phyloP scores from a whole-genome alignment of 2,888 invertebrate species.

The Orthonychiurus folsomi region DNA sequence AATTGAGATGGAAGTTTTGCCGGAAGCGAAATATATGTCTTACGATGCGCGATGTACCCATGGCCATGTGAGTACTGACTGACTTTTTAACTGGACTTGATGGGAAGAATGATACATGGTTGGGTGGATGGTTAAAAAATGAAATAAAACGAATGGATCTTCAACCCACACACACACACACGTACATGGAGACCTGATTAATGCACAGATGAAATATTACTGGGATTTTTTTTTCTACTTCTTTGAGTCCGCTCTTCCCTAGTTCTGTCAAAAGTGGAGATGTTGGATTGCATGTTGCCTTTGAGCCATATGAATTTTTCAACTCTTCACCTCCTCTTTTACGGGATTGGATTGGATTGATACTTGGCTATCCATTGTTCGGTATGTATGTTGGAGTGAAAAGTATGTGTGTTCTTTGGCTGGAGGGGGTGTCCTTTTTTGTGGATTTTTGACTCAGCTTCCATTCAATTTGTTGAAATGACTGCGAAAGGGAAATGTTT shows the following conservation, averaged over 20 bases:
- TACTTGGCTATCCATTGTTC: too few relatives aligned
- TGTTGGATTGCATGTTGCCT: not conserved
- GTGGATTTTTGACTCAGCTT: not conserved
- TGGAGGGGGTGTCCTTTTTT: not conserved
- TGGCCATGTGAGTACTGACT: not conserved
- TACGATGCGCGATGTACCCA: too few relatives aligned
- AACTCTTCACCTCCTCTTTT: not conserved
- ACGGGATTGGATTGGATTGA: not conserved
- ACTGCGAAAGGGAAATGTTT: too few relatives aligned
- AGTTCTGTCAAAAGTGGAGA: not conserved
- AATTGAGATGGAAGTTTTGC: not conserved
- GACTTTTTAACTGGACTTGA: not conserved
- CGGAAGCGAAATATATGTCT: not conserved
- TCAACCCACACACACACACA: too few relatives aligned
- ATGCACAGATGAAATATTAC: not conserved
- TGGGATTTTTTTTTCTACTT: not conserved
- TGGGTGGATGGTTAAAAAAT: not conserved
- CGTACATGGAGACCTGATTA: too few relatives aligned
- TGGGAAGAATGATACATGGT: not conserved
- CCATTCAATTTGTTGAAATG: not conserved
- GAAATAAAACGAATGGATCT: too few relatives aligned
- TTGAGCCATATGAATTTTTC: not conserved
- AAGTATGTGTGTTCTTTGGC: not conserved
- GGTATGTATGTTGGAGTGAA: too few relatives aligned
- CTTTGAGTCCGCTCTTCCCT: not conserved